Evolutionary conservation across 2,888 invertebrate genomes (phyloP), one percentile per base, ranked within the genome.

Genomic region (Ichneumoninae sp.): DNA sequence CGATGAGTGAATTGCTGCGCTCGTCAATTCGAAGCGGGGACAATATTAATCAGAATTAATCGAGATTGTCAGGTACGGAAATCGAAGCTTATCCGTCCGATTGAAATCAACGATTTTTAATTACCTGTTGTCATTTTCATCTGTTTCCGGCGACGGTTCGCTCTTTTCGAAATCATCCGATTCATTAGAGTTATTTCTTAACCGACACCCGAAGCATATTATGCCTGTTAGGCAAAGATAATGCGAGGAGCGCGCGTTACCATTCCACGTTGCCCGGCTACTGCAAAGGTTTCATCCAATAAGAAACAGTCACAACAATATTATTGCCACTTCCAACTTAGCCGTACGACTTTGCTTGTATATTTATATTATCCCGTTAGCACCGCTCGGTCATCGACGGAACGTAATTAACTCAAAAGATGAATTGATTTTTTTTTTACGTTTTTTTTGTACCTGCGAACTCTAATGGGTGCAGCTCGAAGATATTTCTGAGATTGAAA

Each of bases 201-300:
- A 84, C 47, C 84, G 85, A 94, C 92, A 84, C 82, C 90, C 86
- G 82, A 89, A 89, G 82, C 86, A 85, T 85, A 89, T 89, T 87
- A 89, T 50, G 83, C 83, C 87, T 69, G 69, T 81, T 82, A 87
- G 69, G 66, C 86, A 88, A 87, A 86, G 84, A 88, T 86, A 87
- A 86, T 81, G 82, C 80, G 81, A 80, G 77, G 86, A 75, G 81
- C 78, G 70, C 69, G 69, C 71, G 81, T 89, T 86, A 52, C 52
- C 72, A 62, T 83, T 78, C 89, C 89, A 91, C 82, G 88, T 85
- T 82, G 86, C 83, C 82, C 88, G 89, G 84, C 83, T 87, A 90
- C 90, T 90, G 89, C 87, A 90, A 91, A 87, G 86, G 90, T 88
- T 90, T 92, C 89, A 91, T 92, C 89, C 90, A 90, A 92, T 91